Evolutionary conservation across 2,113 vertebrate genomes (phyloP).

Genomic region (Clarias gariepinus): DNA sequence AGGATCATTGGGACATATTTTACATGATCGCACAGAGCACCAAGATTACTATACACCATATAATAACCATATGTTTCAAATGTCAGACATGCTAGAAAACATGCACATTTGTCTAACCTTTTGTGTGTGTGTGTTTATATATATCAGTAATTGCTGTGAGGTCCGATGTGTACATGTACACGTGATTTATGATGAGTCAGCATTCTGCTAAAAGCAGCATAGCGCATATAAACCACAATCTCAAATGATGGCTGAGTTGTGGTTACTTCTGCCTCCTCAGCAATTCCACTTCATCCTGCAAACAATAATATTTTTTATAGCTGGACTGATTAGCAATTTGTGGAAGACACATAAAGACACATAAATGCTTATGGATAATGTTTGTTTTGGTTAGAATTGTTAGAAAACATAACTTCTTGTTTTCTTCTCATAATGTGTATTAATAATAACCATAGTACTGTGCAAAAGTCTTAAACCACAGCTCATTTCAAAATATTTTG

Average conservation of each 20-base stretch:
- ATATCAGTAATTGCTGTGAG: not conserved
- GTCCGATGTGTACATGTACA: not conserved
- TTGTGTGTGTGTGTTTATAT: not conserved
- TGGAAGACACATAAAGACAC: too few species aligned
- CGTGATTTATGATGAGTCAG: conserved; percentile 7
- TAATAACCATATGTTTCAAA: not conserved
- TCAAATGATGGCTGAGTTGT: not conserved
- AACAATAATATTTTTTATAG: conserved; percentile 9
- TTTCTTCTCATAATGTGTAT: not conserved
- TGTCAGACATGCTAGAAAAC: not conserved
- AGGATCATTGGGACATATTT: not conserved
- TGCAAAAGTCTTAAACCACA: not conserved
- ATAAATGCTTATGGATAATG: not conserved
- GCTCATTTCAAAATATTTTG: too few species aligned
- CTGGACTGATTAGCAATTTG: not conserved
- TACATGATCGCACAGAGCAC: not conserved
- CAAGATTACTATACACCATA: not conserved
- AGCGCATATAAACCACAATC: not conserved
- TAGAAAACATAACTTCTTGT: not conserved
- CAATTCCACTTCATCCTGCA: conserved; percentile 68
- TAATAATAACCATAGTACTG: not conserved
- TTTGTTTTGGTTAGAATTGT: not conserved
- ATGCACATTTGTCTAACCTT: not conserved
- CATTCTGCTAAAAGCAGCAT: conserved; percentile 14
- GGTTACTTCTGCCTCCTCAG: conserved; percentile 62